Evolutionary conservation across 2,888 invertebrate species (phyloP), one percentile per base, ranked within the genome.

Genomic region (Heliconius ismenius): DNA sequence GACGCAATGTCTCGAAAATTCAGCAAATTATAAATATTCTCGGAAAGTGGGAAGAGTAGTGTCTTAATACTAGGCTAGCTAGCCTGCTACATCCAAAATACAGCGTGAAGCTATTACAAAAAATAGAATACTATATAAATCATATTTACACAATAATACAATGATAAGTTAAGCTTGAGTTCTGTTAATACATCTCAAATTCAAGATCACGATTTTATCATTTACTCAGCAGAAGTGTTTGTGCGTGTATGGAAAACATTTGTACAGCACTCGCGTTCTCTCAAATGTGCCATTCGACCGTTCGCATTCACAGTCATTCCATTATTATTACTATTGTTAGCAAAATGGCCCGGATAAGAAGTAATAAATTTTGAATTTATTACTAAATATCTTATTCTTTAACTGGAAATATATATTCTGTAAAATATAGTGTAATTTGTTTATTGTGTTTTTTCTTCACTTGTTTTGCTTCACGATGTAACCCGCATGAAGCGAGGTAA

Each of bases 191-290:
- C 82, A 81, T 82, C 81, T 82, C 83, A 76, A 82, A 84, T 84
- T 83, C 81, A 82, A 80, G 80, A 82, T 84, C 83, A 83, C 83
- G 82, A 83, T 81, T 82, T 82, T 79, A 82, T 82, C 79, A 82
- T 82, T 83, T 79, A 73, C 76, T 76, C 73, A 78, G 69, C 82
- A 83, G 82, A 84, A 88, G 87, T 88, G 84, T 85, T 87, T 83
- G 82, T 80, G 77, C 82, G 82, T 81, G 83, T 81, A 84, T 83
- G 83, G 83, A 88, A 87, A 89, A 88, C 90, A 87, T 91, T 91
- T 89, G 88, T 87, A 81, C 82, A 86, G 82, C 89, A 86, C 90
- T 90, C 80, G 84, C 83, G 83, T 84, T 83, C 81, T 81, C 82
- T 82, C 81, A 79, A 79, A 80, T 83, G 81, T 84, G 84, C 82